phyloP scores from a whole-genome alignment of 2,888 invertebrate species.

The Dryocosmus kuriphilus region DNA sequence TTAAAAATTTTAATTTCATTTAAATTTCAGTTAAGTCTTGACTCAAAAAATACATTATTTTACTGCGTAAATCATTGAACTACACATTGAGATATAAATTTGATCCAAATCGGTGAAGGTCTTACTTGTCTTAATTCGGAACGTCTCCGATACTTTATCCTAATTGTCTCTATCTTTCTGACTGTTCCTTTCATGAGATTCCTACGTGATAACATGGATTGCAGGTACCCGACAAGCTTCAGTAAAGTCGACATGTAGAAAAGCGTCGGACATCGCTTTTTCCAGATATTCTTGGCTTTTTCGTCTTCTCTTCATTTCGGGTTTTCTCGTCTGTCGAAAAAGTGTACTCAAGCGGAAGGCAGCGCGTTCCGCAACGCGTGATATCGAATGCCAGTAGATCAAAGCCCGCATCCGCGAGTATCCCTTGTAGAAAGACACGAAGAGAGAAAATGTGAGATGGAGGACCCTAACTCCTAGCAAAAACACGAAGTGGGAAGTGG shows the following conservation, averaged over 20 bases:
- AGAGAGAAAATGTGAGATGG: constrained; percentile 47
- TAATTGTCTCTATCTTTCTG: not conserved
- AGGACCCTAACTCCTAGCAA: not conserved
- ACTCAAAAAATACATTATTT: too few species aligned
- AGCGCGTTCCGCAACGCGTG: constrained; percentile 56
- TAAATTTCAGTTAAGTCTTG: too few species aligned
- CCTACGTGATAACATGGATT: not conserved
- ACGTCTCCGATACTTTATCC: not conserved
- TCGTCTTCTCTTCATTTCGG: constrained; percentile 59
- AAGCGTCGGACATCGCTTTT: constrained; percentile 48
- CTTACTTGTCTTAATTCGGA: too few species aligned
- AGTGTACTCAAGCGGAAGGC: constrained; percentile 63
- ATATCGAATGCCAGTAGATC: constrained; percentile 67
- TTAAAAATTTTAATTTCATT: too few species aligned
- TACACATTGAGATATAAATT: too few species aligned
- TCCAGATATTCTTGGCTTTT: constrained; percentile 46
- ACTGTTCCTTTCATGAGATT: not conserved
- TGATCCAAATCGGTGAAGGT: too few species aligned
- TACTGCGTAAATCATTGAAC: too few species aligned
- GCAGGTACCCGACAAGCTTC: not conserved
- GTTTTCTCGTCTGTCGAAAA: constrained; percentile 58
- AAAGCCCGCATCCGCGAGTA: constrained; percentile 61
- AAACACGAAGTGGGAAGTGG: constrained; percentile 33
- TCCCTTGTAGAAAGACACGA: constrained; percentile 41
- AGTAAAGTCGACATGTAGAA: constrained; percentile 8